Conservation (phyloP, 2,797 vertebrate species). For the Eupleurogrammus muticus region DNA sequence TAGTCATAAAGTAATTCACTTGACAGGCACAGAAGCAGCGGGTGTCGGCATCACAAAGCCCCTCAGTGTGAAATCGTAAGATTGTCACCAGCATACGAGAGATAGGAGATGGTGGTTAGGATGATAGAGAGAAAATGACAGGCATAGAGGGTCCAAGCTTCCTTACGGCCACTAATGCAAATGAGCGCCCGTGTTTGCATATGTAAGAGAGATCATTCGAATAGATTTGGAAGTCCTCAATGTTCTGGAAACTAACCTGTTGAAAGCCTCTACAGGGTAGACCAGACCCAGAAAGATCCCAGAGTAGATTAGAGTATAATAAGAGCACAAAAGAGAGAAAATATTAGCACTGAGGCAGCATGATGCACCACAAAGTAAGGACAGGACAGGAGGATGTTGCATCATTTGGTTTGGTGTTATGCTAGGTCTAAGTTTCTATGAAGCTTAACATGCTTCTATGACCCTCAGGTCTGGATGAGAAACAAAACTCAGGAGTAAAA, state of each 20-base stretch:
- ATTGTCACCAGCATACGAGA: slow-evolving; percentile 57
- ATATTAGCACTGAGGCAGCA: not conserved
- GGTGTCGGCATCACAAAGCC: slow-evolving; percentile 72
- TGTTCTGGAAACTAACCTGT: not conserved
- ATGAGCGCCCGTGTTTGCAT: slow-evolving; percentile 29
- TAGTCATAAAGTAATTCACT: slow-evolving; percentile 67
- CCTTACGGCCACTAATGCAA: slow-evolving; percentile 52
- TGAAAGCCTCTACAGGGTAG: not conserved
- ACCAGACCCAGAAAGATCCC: not conserved
- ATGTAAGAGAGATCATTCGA: slow-evolving; percentile 34
- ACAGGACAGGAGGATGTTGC: not conserved
- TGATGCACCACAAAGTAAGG: not conserved
- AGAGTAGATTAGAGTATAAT: slow-evolving; percentile 11
- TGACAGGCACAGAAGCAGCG: slow-evolving; percentile 67
- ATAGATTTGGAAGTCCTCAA: slow-evolving; percentile 20
- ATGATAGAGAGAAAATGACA: slow-evolving; percentile 61
- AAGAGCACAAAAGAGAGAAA: slow-evolving; percentile 7
- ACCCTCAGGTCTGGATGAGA: no score
- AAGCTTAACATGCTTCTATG: no score
- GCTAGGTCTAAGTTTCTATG: no score
- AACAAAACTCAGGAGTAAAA: no score
- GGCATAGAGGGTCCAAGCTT: slow-evolving; percentile 43
- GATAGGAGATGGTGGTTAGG: slow-evolving; percentile 53
- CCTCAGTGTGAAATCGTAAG: slow-evolving; percentile 61
- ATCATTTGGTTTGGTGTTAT: no score